Percentiles rank a stretch among this genome's conserved stretches.
Conservation (phyloP, 2,888 invertebrate species). For the Gisinianus flammeolus region DNA sequence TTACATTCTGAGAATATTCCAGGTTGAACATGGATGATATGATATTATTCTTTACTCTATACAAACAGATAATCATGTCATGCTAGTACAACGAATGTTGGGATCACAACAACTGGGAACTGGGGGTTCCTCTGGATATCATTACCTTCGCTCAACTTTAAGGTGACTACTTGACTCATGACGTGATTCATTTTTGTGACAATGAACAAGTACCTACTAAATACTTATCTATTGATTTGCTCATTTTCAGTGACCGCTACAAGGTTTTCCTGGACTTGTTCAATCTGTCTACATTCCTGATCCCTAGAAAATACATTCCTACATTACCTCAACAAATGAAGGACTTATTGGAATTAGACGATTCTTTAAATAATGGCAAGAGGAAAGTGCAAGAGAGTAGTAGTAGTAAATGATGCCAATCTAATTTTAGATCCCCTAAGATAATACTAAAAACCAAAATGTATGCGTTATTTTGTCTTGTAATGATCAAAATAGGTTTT, state of each 20-base stretch:
- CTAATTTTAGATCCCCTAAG: too few species aligned
- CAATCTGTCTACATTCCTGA: conserved; percentile 94
- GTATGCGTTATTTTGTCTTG: too few species aligned
- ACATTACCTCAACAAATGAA: conserved; percentile 84
- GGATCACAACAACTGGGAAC: conserved; percentile 95
- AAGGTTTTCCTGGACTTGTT: conserved; percentile 97
- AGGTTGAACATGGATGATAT: too few species aligned
- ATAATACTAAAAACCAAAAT: too few species aligned
- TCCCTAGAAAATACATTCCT: conserved; percentile 90
- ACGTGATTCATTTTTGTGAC: background rate
- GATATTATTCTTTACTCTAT: too few species aligned
- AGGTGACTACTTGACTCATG: conserved; percentile 68
- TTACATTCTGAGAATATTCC: too few species aligned
- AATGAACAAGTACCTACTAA: too few species aligned
- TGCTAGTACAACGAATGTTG: conserved; percentile 99
- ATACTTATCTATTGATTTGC: background rate
- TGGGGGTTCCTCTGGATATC: conserved; percentile 97
- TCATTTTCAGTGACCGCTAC: conserved; percentile 85
- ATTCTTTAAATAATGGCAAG: conserved; percentile 52
- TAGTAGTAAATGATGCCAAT: too few species aligned
- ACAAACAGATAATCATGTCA: conserved; percentile 98
- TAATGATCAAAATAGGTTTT: too few species aligned
- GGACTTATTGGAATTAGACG: conserved; percentile 68
- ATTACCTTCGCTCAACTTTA: conserved; percentile 93
- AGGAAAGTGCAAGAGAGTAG: too few species aligned